These are phyloP conservation scores for Chamaetylas fuelleborni DNA, from an alignment of 2,113 vertebrate genomes.

Conservation along the genomic window DNA sequence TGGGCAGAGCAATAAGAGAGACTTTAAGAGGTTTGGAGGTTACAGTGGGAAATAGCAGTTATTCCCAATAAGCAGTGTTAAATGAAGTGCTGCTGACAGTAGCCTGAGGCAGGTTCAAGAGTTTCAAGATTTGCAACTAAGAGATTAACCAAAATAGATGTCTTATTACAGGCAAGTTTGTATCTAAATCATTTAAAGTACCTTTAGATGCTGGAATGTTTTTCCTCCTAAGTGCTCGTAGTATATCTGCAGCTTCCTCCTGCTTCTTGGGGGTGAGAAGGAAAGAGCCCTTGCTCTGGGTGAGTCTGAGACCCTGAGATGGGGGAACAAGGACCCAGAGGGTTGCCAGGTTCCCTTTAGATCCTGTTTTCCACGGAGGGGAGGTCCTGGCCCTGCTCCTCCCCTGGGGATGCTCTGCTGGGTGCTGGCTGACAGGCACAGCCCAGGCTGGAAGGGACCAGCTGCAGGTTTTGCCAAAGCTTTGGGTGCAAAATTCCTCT, in stretches of 20 bases:
- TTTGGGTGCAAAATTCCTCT: not conserved
- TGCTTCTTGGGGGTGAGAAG: not conserved
- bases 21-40: constrained; percentile 63
- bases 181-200: constrained; percentile 70
- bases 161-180: constrained; percentile 68
- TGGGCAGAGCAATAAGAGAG: constrained; percentile 61
- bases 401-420: not conserved
- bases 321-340: not conserved
- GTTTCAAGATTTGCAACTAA: constrained; percentile 69
- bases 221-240: not conserved
- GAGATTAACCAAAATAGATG: constrained; percentile 72
- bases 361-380: fast-evolving
- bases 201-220: constrained; percentile 54
- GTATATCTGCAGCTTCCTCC: constrained; percentile 2
- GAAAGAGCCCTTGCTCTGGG: not conserved
- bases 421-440: fast-evolving
- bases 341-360: not conserved
- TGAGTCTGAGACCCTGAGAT: not conserved
- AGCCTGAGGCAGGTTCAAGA: constrained; percentile 69
- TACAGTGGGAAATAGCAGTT: constrained; percentile 64
- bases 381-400: not conserved
- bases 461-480: not conserved
- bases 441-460: fast-evolving
- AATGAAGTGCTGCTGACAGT: constrained; percentile 71
- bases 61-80: constrained; percentile 69